phyloP scores from a whole-genome alignment of 2,888 invertebrate species.

The Diadromus collaris region DNA sequence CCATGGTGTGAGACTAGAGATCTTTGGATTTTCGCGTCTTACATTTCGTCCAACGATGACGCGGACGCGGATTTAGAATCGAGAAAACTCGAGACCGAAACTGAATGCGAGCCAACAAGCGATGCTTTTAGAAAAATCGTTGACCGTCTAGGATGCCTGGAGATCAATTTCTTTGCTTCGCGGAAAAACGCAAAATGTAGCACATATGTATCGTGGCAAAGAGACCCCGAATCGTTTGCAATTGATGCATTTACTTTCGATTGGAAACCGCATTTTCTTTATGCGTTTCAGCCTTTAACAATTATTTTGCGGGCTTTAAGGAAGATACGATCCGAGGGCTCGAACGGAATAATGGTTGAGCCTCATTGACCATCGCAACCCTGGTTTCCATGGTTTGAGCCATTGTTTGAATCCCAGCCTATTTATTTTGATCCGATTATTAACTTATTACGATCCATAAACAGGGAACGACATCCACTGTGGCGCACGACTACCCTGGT shows the following conservation, averaged over 20 bases:
- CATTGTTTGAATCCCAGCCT: background rate
- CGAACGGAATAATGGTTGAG: background rate
- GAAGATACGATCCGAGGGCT: background rate
- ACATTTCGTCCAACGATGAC: constrained; percentile 43
- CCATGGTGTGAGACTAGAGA: constrained; percentile 40
- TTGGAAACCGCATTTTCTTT: background rate
- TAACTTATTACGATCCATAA: constrained; percentile 1
- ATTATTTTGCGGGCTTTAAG: background rate
- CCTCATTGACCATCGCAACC: background rate
- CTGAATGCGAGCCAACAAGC: constrained; percentile 22
- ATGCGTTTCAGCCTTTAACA: constrained; percentile 11
- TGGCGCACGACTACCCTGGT: background rate
- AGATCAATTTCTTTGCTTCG: constrained; percentile 32
- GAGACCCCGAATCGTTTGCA: constrained; percentile 3
- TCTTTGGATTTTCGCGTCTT: constrained; percentile 40
- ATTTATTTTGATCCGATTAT: background rate
- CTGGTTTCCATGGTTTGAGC: background rate
- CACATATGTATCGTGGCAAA: constrained; percentile 13
- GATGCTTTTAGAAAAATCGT: constrained; percentile 8
- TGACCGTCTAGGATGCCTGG: background rate
- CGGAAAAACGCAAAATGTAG: constrained; percentile 5
- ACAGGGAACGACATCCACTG: background rate
- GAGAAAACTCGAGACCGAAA: constrained; percentile 33
- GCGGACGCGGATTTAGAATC: constrained; percentile 38
- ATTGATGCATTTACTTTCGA: constrained; percentile 7